Percentiles rank a stretch among this genome's conserved stretches.
Evolutionary conservation across 2,797 vertebrate species (phyloP).

Genomic region (Enteromius mattozi): DNA sequence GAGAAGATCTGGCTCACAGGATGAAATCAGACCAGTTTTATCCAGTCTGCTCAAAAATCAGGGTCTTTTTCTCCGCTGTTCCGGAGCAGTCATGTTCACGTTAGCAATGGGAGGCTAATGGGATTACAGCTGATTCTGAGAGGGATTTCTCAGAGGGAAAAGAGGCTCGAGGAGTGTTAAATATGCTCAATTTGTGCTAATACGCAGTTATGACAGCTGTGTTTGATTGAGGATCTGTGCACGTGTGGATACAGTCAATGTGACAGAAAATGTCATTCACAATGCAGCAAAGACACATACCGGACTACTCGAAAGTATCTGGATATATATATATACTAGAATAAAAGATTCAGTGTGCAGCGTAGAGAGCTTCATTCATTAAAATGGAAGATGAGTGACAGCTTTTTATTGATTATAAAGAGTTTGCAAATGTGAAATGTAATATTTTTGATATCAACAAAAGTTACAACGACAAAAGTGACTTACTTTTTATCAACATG

Average conservation of each 20-base stretch:
- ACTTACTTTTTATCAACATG: too few relatives aligned
- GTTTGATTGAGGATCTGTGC: background rate
- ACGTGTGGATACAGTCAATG: background rate
- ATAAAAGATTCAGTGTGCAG: too few relatives aligned
- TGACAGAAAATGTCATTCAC: background rate
- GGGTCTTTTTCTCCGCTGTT: background rate
- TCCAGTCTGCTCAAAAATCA: background rate
- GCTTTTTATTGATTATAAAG: too few relatives aligned
- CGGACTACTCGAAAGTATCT: background rate
- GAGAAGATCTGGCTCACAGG: background rate
- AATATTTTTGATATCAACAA: too few relatives aligned
- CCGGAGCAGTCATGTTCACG: background rate
- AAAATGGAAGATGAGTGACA: too few relatives aligned
- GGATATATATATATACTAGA: too few relatives aligned
- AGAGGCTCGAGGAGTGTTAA: background rate
- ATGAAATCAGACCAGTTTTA: background rate
- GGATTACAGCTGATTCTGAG: background rate
- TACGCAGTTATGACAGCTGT: background rate
- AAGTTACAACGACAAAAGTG: too few relatives aligned
- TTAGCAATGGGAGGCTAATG: background rate
- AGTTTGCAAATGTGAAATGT: too few relatives aligned
- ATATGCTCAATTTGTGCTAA: background rate
- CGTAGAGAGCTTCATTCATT: too few relatives aligned
- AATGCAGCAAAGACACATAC: background rate
- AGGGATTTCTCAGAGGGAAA: background rate